phyloP scores from a whole-genome alignment of 2,797 vertebrate species.

The Halcyon leucocephala region DNA sequence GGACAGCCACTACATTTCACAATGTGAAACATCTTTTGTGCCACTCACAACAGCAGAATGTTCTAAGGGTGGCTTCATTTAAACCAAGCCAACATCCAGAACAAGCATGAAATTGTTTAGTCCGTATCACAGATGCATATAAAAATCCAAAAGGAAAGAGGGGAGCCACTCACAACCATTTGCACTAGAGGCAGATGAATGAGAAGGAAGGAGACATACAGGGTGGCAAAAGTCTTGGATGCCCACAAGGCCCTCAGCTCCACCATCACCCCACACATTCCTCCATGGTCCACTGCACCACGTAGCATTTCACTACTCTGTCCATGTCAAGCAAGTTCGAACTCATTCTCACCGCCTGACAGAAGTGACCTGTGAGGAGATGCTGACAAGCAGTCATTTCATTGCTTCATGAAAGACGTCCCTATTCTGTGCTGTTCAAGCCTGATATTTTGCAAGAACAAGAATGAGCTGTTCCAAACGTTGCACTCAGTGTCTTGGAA shows the following conservation, averaged over 20 bases:
- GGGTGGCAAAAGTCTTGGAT: background rate
- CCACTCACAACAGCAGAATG: background rate
- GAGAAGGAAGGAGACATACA: background rate
- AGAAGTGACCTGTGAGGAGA: background rate
- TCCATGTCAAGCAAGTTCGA: background rate
- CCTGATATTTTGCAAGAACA: background rate
- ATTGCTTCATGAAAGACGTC: background rate
- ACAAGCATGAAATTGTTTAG: background rate
- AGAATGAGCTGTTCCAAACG: background rate
- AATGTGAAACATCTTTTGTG: background rate
- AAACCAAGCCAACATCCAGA: background rate
- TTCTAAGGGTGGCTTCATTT: background rate
- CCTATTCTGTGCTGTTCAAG: background rate
- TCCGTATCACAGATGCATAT: rapidly evolving
- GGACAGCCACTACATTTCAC: background rate
- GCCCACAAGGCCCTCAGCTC: background rate
- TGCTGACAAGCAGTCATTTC: background rate
- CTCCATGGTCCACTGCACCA: rapidly evolving
- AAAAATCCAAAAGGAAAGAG: background rate
- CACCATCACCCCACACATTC: rapidly evolving
- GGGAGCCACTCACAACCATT: rapidly evolving
- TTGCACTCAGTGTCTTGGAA: slow-evolving; percentile 18
- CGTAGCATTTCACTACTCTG: rapidly evolving
- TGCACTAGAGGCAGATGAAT: background rate
- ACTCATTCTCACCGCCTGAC: background rate